phyloP scores from a whole-genome alignment of 1,140 invertebrate species.

The Chymomyza costata region DNA sequence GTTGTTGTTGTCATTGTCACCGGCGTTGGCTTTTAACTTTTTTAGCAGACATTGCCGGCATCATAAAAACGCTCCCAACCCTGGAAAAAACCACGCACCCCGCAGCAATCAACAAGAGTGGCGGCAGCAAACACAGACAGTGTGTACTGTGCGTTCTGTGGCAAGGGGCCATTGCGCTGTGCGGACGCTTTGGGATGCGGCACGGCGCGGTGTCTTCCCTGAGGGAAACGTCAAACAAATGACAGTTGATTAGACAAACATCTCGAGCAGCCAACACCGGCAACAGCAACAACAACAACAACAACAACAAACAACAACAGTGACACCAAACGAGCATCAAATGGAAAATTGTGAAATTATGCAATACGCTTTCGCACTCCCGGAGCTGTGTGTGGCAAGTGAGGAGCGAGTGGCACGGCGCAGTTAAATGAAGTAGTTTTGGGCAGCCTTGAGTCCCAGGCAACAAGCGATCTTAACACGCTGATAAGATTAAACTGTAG shows the following conservation, averaged over 20 bases:
- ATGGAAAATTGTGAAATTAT: constrained; percentile 75
- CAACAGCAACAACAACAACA: not conserved
- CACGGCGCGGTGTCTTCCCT: constrained; percentile 57
- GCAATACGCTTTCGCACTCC: constrained; percentile 67
- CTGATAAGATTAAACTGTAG: constrained; percentile 66
- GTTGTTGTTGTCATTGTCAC: constrained; percentile 56
- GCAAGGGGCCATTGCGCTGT: constrained; percentile 29
- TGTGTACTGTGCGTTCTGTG: constrained; percentile 45
- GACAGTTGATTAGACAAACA: constrained; percentile 75
- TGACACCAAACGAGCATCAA: constrained; percentile 70
- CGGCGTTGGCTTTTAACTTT: constrained; percentile 62
- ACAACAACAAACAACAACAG: constrained; percentile 7
- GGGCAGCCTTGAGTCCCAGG: constrained; percentile 34
- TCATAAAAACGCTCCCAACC: not conserved
- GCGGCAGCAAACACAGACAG: constrained; percentile 36
- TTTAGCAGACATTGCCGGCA: constrained; percentile 37
- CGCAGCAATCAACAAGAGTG: constrained; percentile 67
- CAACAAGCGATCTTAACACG: constrained; percentile 48
- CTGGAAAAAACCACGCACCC: constrained; percentile 21
- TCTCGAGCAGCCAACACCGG: constrained; percentile 53
- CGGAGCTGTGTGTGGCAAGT: not conserved
- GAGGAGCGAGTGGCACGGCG: no score
- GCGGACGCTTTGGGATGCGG: constrained; percentile 19
- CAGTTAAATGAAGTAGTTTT: constrained; percentile 70
- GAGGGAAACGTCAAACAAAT: constrained; percentile 75